These are phyloP conservation scores for Emydocephalus ijimae DNA, from an alignment of 2,113 vertebrate genomes.

Conservation along the genomic window DNA sequence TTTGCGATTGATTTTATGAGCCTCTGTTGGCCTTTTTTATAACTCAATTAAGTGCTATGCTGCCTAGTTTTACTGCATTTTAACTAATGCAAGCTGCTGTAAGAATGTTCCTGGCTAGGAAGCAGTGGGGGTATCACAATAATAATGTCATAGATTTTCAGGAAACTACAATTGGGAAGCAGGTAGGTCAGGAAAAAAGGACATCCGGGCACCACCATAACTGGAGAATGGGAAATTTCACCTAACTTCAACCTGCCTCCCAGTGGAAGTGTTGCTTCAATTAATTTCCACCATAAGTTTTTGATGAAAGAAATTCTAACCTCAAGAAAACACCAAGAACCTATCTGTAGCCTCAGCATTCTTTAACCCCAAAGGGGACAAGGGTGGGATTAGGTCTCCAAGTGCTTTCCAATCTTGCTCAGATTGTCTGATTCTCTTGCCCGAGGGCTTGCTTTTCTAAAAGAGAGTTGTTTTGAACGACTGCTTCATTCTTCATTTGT, in stretches of 20 bases:
- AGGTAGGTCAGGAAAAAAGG: neutral
- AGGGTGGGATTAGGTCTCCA: neutral
- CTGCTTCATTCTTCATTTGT: constrained; percentile 67
- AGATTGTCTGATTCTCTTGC: constrained; percentile 12
- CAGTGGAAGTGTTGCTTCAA: neutral
- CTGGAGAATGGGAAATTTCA: neutral
- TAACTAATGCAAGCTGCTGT: neutral
- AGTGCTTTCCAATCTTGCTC: constrained; percentile 2
- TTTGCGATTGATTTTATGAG: constrained; percentile 1
- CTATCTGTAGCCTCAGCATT: neutral
- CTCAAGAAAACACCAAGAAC: neutral
- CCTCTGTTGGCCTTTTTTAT: neutral
- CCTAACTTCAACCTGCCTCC: neutral
- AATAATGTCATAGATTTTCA: neutral
- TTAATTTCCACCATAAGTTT: neutral
- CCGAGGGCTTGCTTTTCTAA: constrained; percentile 25
- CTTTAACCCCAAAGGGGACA: neutral
- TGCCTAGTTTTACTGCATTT: neutral
- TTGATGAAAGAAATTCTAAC: neutral
- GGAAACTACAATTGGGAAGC: neutral
- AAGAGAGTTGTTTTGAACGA: constrained; percentile 41
- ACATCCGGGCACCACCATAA: neutral
- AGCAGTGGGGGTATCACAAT: neutral
- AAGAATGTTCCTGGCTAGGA: neutral
- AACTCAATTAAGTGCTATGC: neutral